Percentiles rank a stretch among this genome's conserved stretches.
These are phyloP conservation scores for Pelobates fuscus DNA, from an alignment of 2,113 vertebrate species.

Conservation along the genomic window DNA sequence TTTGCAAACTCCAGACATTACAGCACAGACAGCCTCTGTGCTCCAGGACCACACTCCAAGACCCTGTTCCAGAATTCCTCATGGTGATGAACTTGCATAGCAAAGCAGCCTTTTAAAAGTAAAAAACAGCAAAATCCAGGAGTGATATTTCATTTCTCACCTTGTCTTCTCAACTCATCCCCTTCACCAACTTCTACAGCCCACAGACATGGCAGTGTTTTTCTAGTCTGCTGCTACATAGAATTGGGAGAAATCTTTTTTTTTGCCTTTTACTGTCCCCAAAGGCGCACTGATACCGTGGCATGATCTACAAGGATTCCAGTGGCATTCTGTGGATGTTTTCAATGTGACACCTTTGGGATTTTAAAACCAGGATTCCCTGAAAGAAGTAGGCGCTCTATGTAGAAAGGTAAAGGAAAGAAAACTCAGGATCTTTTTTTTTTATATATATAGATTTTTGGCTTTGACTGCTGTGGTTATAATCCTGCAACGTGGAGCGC, in stretches of 20 bases:
- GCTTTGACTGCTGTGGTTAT: constrained; percentile 12
- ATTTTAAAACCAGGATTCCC: neutral
- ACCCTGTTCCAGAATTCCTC: neutral
- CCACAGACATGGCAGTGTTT: constrained; percentile 3
- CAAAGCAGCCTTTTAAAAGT: neutral
- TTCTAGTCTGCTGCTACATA: neutral
- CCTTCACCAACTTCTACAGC: constrained; percentile 1
- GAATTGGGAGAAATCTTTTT: constrained; percentile 14
- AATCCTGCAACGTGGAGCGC: constrained; percentile 44
- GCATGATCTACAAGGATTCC: constrained; percentile 13
- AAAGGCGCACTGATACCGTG: neutral
- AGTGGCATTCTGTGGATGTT: constrained; percentile 18
- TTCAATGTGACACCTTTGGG: constrained; percentile 32
- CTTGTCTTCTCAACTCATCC: neutral
- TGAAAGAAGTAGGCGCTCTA: constrained; percentile 18
- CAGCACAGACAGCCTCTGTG: constrained; percentile 41
- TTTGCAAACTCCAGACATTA: constrained; percentile 40
- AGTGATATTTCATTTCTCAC: neutral
- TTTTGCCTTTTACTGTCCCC: neutral
- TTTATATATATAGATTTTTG: neutral
- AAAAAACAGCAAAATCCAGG: neutral
- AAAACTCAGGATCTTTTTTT: constrained; percentile 20
- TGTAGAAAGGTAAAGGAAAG: constrained; percentile 25
- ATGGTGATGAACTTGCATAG: constrained; percentile 10
- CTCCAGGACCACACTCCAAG: constrained; percentile 13